A percentile compares a stretch with the other conserved stretches of the same genome.
Evolutionary conservation across 2,113 vertebrate genomes (phyloP).

Genomic region (Myanophis thanlyinensis): DNA sequence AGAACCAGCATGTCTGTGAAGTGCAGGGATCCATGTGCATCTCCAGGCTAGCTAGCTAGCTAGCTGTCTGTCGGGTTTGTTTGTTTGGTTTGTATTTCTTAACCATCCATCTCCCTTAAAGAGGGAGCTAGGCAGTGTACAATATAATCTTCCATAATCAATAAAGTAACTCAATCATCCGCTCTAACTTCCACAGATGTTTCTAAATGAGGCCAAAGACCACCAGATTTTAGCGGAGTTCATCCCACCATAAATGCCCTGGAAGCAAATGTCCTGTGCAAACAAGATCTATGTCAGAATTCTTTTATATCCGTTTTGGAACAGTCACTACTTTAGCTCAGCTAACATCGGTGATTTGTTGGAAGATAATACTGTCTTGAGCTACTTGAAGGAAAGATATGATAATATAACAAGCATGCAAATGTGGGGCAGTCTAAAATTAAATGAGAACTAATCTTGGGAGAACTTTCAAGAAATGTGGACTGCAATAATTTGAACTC

Average conservation of each 20-base stretch:
- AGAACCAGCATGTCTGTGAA: background rate
- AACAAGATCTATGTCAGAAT: background rate
- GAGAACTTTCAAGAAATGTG: background rate
- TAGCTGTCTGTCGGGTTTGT: rapidly evolving
- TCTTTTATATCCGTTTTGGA: background rate
- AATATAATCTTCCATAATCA: background rate
- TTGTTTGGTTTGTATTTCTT: too few species aligned
- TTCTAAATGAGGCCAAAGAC: background rate
- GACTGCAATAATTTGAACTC: background rate
- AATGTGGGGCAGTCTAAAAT: background rate
- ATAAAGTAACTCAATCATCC: background rate
- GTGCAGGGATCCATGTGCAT: background rate
- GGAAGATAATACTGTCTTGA: background rate
- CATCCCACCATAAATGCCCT: background rate
- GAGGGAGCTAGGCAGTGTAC: too few species aligned
- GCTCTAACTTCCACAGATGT: background rate
- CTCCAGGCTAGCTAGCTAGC: background rate
- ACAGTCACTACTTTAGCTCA: background rate
- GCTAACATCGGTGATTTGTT: background rate
- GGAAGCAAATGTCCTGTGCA: background rate
- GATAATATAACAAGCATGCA: background rate
- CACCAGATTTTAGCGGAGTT: background rate
- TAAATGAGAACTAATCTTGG: background rate
- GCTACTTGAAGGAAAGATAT: background rate
- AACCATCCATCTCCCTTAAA: too few species aligned